A percentile compares a stretch with the other conserved stretches of the same genome.
phyloP scores from a whole-genome alignment of 2,888 invertebrate genomes.

The Brachylomia viminalis region DNA sequence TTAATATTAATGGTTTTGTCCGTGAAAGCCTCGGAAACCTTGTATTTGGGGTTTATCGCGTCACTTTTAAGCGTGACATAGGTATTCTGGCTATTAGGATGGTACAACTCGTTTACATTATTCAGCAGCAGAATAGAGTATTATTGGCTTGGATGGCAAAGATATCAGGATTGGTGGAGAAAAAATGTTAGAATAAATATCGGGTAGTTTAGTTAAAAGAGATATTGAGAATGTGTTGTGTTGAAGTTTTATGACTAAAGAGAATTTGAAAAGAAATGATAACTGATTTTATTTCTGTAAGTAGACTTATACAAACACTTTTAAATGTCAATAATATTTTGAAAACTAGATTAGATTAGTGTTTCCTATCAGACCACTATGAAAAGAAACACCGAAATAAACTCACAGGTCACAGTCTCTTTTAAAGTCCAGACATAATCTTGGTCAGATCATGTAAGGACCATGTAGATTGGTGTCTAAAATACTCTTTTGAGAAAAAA shows the following conservation, averaged over 20 bases:
- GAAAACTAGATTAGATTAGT: no score
- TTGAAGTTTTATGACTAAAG: not conserved
- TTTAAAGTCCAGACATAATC: no score
- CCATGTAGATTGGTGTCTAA: no score
- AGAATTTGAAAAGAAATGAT: not conserved
- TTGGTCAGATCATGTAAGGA: no score
- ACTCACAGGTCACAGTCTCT: no score
- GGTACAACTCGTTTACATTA: slow-evolving; percentile 65
- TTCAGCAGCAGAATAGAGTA: slow-evolving; percentile 55
- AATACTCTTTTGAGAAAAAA: no score
- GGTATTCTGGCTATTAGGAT: slow-evolving; percentile 62
- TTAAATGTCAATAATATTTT: no score
- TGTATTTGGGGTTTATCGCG: slow-evolving; percentile 59
- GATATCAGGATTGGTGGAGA: not conserved
- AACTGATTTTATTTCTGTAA: no score
- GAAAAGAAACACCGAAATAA: no score
- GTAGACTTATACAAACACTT: no score
- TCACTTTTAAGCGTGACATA: slow-evolving; percentile 64
- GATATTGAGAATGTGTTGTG: no score
- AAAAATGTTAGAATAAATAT: not conserved
- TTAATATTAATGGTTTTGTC: slow-evolving; percentile 64
- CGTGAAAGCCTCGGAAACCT: slow-evolving; percentile 56
- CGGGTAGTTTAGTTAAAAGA: not conserved
- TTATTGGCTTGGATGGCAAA: slow-evolving; percentile 26
- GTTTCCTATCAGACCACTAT: no score